Evolutionary conservation across 53 echinoderm and acorn worm genomes (phyloP).

Genomic region (Astropecten irregularis): DNA sequence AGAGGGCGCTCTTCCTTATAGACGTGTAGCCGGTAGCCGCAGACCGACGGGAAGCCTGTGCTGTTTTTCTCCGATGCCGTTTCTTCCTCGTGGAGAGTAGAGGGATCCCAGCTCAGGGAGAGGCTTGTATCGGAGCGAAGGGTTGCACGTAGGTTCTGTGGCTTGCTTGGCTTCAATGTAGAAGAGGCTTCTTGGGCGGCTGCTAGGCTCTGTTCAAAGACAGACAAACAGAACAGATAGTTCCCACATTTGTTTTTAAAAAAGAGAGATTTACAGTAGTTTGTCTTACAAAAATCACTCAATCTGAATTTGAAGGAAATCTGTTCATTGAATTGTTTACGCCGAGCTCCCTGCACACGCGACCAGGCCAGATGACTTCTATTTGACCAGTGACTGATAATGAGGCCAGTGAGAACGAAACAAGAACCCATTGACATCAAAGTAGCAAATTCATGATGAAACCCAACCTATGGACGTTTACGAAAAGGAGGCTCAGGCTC

Average conservation of each 20-base stretch:
- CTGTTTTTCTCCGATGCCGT: background rate
- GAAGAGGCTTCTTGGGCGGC: background rate
- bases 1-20: constrained; percentile 63
- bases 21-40: constrained; percentile 82
- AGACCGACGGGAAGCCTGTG: constrained; percentile 25
- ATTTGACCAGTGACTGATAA: no score
- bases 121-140: constrained; percentile 86
- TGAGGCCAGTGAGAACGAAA: no score
- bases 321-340: no score
- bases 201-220: background rate
- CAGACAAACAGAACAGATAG: background rate
- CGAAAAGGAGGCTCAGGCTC: no score
- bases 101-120: constrained; percentile 75
- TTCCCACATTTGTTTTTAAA: background rate
- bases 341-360: no score
- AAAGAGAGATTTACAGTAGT: no score
- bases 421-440: no score
- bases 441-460: no score
- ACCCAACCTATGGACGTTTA: no score
- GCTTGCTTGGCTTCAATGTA: constrained; percentile 8
- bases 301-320: no score
- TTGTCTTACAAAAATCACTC: no score
- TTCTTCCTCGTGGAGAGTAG: background rate
- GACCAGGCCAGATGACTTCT: no score
- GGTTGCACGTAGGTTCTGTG: constrained; percentile 56